Evolutionary conservation across 2,113 vertebrate genomes (phyloP).

Genomic region (Ornithorhynchus anatinus): DNA sequence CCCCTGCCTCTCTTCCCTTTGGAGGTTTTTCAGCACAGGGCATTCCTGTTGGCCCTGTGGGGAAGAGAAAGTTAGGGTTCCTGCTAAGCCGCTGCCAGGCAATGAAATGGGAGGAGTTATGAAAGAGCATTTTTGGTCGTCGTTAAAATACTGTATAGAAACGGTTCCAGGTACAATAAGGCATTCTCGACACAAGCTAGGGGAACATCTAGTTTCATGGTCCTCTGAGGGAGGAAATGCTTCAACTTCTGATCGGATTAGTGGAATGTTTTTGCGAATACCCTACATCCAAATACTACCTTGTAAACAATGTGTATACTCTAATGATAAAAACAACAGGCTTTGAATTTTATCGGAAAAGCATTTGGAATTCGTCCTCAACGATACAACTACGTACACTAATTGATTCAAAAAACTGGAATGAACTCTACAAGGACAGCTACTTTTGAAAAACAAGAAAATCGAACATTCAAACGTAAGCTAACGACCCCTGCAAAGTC

Average conservation of each 20-base stretch:
- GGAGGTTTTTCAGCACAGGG: background rate
- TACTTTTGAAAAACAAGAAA: constrained; percentile 57
- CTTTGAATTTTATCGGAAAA: constrained; percentile 9
- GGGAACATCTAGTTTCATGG: constrained; percentile 56
- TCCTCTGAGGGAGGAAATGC: constrained; percentile 42
- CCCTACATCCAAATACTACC: constrained; percentile 53
- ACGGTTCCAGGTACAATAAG: constrained; percentile 65
- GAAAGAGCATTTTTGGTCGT: constrained; percentile 51
- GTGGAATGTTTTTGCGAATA: constrained; percentile 64
- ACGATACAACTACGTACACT: constrained; percentile 7
- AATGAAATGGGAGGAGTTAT: constrained; percentile 57
- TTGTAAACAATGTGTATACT: constrained; percentile 59
- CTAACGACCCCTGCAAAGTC: constrained; percentile 55
- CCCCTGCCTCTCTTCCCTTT: background rate
- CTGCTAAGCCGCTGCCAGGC: constrained; percentile 13
- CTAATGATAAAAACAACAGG: constrained; percentile 50
- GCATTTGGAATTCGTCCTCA: background rate
- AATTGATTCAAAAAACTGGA: constrained; percentile 48
- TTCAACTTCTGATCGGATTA: constrained; percentile 45
- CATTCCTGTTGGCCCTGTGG: background rate
- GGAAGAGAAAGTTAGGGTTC: background rate
- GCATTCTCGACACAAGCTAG: constrained; percentile 68
- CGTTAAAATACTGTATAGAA: constrained; percentile 68
- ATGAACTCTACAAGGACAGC: constrained; percentile 36
- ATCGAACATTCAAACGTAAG: constrained; percentile 53